Conservation (phyloP, 2,113 vertebrate genomes). For the Gnathochromis pfefferi region DNA sequence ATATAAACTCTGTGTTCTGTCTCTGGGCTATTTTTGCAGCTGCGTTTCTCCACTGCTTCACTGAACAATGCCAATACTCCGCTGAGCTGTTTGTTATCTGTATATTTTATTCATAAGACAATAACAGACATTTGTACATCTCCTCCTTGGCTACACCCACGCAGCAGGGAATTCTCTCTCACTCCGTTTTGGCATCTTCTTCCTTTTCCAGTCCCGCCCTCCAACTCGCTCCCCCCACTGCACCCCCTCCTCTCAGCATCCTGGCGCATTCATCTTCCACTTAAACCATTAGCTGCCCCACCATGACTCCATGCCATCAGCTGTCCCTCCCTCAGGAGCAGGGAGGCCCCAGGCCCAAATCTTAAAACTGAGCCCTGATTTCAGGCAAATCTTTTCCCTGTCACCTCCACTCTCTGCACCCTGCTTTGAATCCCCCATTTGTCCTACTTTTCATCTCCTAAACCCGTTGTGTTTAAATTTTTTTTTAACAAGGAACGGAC, state of each 20-base stretch:
- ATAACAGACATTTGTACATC: conserved; percentile 40
- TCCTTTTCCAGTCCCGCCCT: not conserved
- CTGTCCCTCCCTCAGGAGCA: conserved; percentile 1
- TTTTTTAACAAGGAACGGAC: conserved; percentile 11
- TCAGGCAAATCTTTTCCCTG: not conserved
- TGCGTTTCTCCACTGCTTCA: not conserved
- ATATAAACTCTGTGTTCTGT: conserved; percentile 1
- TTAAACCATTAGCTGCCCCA: conserved; percentile 33
- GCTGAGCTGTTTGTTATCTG: conserved; percentile 45
- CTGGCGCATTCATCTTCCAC: conserved; percentile 45
- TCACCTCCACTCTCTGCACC: not conserved
- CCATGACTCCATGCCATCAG: conserved; percentile 15
- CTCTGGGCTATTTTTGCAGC: conserved; percentile 9
- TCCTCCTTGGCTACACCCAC: conserved; percentile 26
- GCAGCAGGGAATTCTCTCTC: conserved; percentile 25
- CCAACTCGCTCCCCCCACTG: not conserved
- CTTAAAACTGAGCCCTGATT: not conserved
- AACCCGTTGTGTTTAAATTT: not conserved
- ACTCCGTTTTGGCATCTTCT: conserved; percentile 12
- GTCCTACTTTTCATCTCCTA: conserved; percentile 35
- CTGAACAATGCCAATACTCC: conserved; percentile 24
- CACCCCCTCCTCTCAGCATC: not conserved
- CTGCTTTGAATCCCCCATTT: not conserved
- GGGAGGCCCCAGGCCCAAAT: not conserved
- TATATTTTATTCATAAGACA: conserved; percentile 61